Evolutionary conservation across 64 coral and sea anemone species (phyloP).

Genomic region (Anthopleura sola): DNA sequence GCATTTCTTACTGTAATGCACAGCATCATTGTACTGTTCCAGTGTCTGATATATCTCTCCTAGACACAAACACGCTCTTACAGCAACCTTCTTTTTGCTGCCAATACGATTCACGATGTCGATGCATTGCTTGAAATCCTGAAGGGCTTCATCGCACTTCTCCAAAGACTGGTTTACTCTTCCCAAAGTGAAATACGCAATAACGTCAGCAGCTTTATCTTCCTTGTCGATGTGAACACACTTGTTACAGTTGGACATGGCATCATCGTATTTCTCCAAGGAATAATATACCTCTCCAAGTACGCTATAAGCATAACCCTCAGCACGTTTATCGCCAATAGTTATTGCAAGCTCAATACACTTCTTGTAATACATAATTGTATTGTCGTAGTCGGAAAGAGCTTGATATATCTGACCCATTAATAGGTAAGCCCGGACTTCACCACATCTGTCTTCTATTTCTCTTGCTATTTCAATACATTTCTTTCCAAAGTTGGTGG

Average conservation of each 20-base stretch:
- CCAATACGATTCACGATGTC: no score
- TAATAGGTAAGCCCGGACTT: no score
- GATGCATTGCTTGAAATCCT: no score
- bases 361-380: no score
- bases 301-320: not conserved
- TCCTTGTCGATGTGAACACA: no score
- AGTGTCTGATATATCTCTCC: not conserved
- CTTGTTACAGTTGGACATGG: no score
- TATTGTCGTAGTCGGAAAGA: no score
- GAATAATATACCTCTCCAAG: not conserved
- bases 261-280: not conserved
- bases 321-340: not conserved
- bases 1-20: not conserved
- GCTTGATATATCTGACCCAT: no score
- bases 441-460: not conserved
- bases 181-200: no score
- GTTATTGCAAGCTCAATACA: no score
- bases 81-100: accelerated
- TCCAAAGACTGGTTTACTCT: no score
- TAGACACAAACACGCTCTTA: not conserved
- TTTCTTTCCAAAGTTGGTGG: not conserved
- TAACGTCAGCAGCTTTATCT: no score
- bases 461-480: not conserved
- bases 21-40: not conserved
- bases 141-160: not conserved